These are phyloP conservation scores for Penaeus indicus DNA, from an alignment of 1,140 invertebrate genomes.

Conservation along the genomic window DNA sequence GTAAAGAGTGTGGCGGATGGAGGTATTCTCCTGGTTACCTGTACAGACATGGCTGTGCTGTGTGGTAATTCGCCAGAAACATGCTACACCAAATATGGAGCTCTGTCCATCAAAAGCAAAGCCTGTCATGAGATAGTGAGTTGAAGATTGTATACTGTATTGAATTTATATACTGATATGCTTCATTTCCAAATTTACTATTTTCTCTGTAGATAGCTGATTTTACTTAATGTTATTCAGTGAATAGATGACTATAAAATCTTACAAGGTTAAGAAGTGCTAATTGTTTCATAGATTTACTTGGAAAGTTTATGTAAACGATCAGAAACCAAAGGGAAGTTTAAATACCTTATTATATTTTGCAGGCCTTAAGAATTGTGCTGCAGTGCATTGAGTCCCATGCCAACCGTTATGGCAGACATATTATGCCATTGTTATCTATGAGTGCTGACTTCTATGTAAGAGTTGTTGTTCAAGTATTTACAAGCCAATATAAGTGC, in stretches of 20 bases:
- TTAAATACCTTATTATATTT: not conserved
- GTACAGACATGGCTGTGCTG: constrained; percentile 97
- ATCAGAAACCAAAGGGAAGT: no score
- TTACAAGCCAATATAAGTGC: constrained; percentile 87
- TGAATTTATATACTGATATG: not conserved
- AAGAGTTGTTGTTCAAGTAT: constrained; percentile 91
- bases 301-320: not conserved
- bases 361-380: constrained; percentile 89
- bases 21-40: constrained; percentile 89
- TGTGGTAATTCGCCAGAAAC: constrained; percentile 96
- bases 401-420: constrained; percentile 92
- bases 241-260: not conserved
- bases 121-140: constrained; percentile 95
- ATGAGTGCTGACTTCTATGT: constrained; percentile 98
- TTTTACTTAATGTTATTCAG: no score
- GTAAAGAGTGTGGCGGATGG: constrained; percentile 84
- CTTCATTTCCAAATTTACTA: not conserved
- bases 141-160: constrained; percentile 18
- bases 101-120: constrained; percentile 87
- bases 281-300: not conserved
- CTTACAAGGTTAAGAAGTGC: not conserved
- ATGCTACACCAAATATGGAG: constrained; percentile 94
- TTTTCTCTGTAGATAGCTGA: no score
- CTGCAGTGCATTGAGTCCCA: constrained; percentile 90
- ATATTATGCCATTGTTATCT: constrained; percentile 91